Evolutionary conservation across 2,797 vertebrate genomes (phyloP).

Genomic region (Crocodylus rhombifer): DNA sequence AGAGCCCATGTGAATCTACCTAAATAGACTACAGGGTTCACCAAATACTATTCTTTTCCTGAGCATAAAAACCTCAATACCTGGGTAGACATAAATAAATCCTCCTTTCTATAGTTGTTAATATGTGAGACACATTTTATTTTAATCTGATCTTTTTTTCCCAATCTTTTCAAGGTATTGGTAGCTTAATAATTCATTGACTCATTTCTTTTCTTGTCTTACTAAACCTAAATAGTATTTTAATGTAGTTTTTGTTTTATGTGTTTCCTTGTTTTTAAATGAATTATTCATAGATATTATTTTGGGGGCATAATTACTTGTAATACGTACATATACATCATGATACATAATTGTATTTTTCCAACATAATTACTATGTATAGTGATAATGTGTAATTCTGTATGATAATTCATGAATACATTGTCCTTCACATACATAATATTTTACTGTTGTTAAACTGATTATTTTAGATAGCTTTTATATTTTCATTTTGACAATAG

Average conservation of each 20-base stretch:
- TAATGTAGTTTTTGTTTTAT: not conserved
- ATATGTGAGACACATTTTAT: not conserved
- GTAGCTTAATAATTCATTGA: not conserved
- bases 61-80: not conserved
- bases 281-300: slow-evolving; percentile 65
- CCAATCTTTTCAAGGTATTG: not conserved
- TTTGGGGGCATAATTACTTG: slow-evolving; percentile 51
- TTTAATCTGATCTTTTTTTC: not conserved
- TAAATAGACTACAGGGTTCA: not conserved
- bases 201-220: not conserved
- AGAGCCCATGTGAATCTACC: not conserved
- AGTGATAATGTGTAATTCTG: slow-evolving; percentile 51
- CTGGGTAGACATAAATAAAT: not conserved
- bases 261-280: slow-evolving; percentile 25
- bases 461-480: not conserved
- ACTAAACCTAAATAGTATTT: not conserved
- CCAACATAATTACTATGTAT: slow-evolving; percentile 58
- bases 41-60: accelerated
- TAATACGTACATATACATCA: slow-evolving; percentile 44
- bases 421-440: not conserved
- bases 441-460: slow-evolving; percentile 34
- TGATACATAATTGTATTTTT: slow-evolving; percentile 61
- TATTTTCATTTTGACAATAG: not conserved
- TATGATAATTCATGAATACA: slow-evolving; percentile 46
- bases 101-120: not conserved